These are phyloP conservation scores for Papilio protenor DNA, from an alignment of 2,888 invertebrate genomes.

Conservation along the genomic window DNA sequence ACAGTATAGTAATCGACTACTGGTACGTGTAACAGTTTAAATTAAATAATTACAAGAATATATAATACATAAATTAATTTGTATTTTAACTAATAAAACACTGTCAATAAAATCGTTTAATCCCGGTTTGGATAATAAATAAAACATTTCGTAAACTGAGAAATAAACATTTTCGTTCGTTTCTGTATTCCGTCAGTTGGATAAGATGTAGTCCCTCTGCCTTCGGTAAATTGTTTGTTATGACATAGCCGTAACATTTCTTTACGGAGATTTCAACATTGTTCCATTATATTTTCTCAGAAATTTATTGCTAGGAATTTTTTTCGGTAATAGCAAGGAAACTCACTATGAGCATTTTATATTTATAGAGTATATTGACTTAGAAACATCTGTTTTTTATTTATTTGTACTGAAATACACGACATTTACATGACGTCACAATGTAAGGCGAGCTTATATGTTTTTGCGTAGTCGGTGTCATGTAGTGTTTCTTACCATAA, in stretches of 20 bases:
- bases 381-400: background rate
- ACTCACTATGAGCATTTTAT: background rate
- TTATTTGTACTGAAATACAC: background rate
- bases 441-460: background rate
- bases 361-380: background rate
- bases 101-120: background rate
- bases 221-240: conserved; percentile 34
- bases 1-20: too few species aligned
- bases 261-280: conserved; percentile 34
- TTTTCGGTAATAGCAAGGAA: background rate
- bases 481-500: background rate
- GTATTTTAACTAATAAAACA: background rate
- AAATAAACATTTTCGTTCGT: conserved; percentile 27
- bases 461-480: too few species aligned
- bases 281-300: conserved; percentile 28
- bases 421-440: background rate
- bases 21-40: background rate
- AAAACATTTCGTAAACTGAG: conserved; percentile 12
- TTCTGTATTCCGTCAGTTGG: conserved; percentile 22
- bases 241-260: conserved; percentile 35
- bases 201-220: conserved; percentile 27
- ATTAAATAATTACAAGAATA: background rate
- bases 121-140: conserved; percentile 13
- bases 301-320: conserved; percentile 16
- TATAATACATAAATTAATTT: background rate